Conservation (phyloP, 2,797 vertebrate genomes). For the Chlorospingus flavigularis region DNA sequence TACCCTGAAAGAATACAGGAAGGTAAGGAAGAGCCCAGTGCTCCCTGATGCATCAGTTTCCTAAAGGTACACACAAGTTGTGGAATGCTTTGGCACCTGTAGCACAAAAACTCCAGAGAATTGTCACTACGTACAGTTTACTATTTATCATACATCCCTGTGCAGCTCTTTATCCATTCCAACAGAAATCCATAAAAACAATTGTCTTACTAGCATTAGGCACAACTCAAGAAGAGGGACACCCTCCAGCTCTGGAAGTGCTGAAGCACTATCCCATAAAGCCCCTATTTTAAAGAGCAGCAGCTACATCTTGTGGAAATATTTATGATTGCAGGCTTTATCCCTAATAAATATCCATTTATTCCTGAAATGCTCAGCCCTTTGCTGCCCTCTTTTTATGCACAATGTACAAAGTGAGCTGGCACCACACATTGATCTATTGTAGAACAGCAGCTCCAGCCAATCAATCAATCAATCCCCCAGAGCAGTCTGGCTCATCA, state of each 20-base stretch:
- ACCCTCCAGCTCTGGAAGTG: fast-evolving
- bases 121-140: background rate
- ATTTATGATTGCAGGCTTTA: background rate
- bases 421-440: no score
- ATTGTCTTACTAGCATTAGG: background rate
- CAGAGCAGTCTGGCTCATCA: background rate
- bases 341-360: background rate
- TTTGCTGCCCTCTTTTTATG: background rate
- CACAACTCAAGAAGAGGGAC: no score
- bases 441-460: background rate
- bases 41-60: background rate
- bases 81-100: fast-evolving
- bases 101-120: background rate
- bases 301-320: slow-evolving; percentile 36
- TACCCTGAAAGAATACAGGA: background rate
- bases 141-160: background rate
- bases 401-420: background rate
- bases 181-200: background rate
- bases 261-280: fast-evolving
- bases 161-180: background rate
- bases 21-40: background rate
- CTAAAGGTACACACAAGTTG: fast-evolving
- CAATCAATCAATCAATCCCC: background rate
- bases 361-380: fast-evolving
- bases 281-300: background rate